phyloP scores from a whole-genome alignment of 2,797 vertebrate species.

The Eulemur albifrons region DNA sequence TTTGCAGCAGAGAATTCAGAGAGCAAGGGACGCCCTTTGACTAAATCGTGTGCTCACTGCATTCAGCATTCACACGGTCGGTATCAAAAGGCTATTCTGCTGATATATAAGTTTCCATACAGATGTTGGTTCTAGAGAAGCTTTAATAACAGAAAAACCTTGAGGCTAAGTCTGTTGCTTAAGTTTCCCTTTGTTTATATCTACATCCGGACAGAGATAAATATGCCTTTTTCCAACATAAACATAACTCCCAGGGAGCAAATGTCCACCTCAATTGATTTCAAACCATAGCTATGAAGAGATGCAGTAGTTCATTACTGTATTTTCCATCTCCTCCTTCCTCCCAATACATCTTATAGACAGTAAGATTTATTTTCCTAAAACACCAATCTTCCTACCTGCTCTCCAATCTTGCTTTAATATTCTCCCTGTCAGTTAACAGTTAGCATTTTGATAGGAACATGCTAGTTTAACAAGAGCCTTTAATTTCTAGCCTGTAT shows the following conservation, averaged over 20 bases:
- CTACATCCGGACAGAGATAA: slow-evolving; percentile 49
- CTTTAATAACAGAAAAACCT: slow-evolving; percentile 45
- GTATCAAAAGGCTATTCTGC: not conserved
- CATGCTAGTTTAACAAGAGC: not conserved
- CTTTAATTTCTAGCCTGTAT: not conserved
- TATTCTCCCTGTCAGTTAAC: not conserved
- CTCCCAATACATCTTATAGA: slow-evolving; percentile 34
- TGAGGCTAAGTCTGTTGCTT: not conserved
- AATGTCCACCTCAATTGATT: slow-evolving; percentile 49
- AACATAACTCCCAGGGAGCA: not conserved
- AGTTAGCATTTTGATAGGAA: not conserved
- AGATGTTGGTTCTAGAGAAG: slow-evolving; percentile 14
- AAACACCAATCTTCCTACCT: not conserved
- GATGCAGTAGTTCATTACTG: not conserved
- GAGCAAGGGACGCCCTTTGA: not conserved
- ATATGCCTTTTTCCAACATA: not conserved
- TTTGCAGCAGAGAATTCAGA: not conserved
- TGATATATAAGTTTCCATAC: not conserved
- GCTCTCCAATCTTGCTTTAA: not conserved
- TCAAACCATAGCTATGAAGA: slow-evolving; percentile 15
- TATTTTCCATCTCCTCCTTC: not conserved
- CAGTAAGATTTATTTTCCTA: slow-evolving; percentile 38
- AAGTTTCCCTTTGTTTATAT: slow-evolving; percentile 42
- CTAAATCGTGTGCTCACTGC: not conserved
- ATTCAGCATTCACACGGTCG: no score